These are phyloP conservation scores for Cabera pusaria DNA, from an alignment of 2,888 invertebrate species.

Conservation along the genomic window DNA sequence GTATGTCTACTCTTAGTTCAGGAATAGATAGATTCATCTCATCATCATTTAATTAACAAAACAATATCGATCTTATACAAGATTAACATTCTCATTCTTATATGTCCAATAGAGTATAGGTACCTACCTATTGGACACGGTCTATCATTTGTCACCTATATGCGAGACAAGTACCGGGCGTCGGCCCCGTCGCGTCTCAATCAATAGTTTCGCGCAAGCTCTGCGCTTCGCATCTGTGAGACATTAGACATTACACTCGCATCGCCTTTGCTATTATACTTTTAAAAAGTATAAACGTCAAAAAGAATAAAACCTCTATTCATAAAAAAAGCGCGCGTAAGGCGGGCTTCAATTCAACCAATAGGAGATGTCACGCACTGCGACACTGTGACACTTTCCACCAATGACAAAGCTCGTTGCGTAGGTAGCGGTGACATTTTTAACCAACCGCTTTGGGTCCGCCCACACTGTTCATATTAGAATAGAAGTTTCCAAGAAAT, in stretches of 20 bases:
- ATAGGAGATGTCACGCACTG: conserved; percentile 71
- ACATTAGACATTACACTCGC: conserved; percentile 30
- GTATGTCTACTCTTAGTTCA: too few species aligned
- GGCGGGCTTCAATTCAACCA: conserved; percentile 63
- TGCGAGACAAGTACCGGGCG: conserved; percentile 49
- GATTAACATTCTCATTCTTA: too few species aligned
- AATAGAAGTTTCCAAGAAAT: too few species aligned
- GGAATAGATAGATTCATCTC: too few species aligned
- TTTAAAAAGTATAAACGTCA: conserved; percentile 4
- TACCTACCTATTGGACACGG: conserved; percentile 19
- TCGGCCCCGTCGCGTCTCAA: conserved; percentile 52
- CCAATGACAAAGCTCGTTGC: conserved; percentile 58
- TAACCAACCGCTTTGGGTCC: conserved; percentile 55
- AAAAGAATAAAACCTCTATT: conserved; percentile 9
- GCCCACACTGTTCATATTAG: conserved; percentile 62
- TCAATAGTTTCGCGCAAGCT: conserved; percentile 71
- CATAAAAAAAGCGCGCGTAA: conserved; percentile 24
- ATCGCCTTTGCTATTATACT: conserved; percentile 2
- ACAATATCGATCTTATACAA: conserved; percentile 1
- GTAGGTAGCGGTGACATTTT: conserved; percentile 69
- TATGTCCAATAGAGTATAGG: too few species aligned
- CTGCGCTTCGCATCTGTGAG: conserved; percentile 40
- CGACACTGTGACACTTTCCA: conserved; percentile 75
- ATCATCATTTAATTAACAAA: too few species aligned
- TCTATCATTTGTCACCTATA: conserved; percentile 50